Conservation (phyloP, 2,888 invertebrate genomes). For the Mellilla xanthometata region DNA sequence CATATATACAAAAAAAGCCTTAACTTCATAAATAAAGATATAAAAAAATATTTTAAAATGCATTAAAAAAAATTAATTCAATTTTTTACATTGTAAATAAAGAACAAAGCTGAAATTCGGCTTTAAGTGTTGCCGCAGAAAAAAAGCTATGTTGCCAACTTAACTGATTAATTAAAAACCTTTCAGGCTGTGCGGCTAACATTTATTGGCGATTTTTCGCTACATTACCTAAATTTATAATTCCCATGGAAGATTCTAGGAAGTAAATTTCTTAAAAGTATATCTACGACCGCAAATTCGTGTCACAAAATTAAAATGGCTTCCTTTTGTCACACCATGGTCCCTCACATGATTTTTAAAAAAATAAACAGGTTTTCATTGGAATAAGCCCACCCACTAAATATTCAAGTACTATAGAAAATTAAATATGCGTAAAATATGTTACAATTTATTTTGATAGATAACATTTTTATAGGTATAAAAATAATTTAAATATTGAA, state of each 20-base stretch:
- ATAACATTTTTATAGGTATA: too few relatives aligned
- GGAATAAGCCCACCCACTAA: slow-evolving; percentile 29
- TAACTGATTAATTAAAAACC: slow-evolving; percentile 5
- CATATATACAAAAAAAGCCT: slow-evolving; percentile 27
- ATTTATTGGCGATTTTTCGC: slow-evolving; percentile 1
- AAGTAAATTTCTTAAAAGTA: slow-evolving; percentile 21
- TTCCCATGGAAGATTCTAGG: slow-evolving; percentile 25
- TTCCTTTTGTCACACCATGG: slow-evolving; percentile 22
- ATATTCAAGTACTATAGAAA: too few relatives aligned
- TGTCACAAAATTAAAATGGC: slow-evolving; percentile 23
- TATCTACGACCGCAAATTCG: slow-evolving; percentile 11
- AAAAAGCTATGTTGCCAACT: slow-evolving; percentile 6
- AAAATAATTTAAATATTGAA: too few relatives aligned
- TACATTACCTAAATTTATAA: slow-evolving; percentile 16
- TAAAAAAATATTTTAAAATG: slow-evolving; percentile 13
- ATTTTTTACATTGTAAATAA: slow-evolving; percentile 1
- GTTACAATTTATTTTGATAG: too few relatives aligned
- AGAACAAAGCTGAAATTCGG: slow-evolving; percentile 8
- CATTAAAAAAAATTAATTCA: slow-evolving; percentile 10
- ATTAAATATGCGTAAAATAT: too few relatives aligned
- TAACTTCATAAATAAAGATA: slow-evolving; percentile 15
- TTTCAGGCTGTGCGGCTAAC: slow-evolving; percentile 6
- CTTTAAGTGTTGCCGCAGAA: slow-evolving; percentile 4
- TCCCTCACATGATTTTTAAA: slow-evolving; percentile 26
- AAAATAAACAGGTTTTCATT: slow-evolving; percentile 19